Percentiles rank a stretch among this genome's conserved stretches.
Conservation (phyloP, 2,888 invertebrate species). For the Caenorhabditis virilis region DNA sequence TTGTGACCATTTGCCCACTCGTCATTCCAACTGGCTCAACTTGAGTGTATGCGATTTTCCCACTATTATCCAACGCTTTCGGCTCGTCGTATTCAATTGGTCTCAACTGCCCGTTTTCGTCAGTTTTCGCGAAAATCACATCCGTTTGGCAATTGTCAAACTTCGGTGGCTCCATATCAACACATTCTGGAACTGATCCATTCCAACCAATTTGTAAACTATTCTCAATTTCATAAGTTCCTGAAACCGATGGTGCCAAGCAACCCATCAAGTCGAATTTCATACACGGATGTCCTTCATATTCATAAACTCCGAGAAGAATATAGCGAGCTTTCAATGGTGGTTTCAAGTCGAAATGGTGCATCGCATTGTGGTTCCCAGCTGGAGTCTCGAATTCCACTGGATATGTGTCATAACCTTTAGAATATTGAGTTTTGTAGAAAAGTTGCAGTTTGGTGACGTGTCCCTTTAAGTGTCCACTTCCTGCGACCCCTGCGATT, state of each 20-base stretch:
- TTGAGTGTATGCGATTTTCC: constrained; percentile 84
- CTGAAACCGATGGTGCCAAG: constrained; percentile 73
- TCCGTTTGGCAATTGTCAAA: constrained; percentile 95
- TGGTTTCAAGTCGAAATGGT: constrained; percentile 91
- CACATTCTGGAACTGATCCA: constrained; percentile 66
- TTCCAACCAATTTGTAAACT: constrained; percentile 68
- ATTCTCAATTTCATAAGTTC: constrained; percentile 62
- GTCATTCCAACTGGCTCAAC: constrained; percentile 86
- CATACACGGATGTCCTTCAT: constrained; percentile 92
- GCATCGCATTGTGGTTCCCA: constrained; percentile 87
- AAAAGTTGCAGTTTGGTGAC: constrained; percentile 95
- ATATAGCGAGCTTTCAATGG: constrained; percentile 89
- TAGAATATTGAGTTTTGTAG: constrained; percentile 90
- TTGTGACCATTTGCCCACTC: constrained; percentile 59
- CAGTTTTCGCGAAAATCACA: constrained; percentile 81
- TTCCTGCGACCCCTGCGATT: constrained; percentile 66
- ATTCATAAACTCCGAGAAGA: constrained; percentile 90
- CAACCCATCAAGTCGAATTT: constrained; percentile 96
- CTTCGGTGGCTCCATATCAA: constrained; percentile 89
- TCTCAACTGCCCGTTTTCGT: constrained; percentile 81
- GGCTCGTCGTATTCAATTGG: constrained; percentile 92
- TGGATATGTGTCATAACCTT: constrained; percentile 94
- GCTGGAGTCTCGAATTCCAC: constrained; percentile 76
- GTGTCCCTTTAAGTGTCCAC: constrained; percentile 75
- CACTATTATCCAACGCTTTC: constrained; percentile 90